A percentile compares a stretch with the other conserved stretches of the same genome.
These are phyloP conservation scores for Operophtera brumata DNA, from an alignment of 2,888 invertebrate species.

Conservation along the genomic window DNA sequence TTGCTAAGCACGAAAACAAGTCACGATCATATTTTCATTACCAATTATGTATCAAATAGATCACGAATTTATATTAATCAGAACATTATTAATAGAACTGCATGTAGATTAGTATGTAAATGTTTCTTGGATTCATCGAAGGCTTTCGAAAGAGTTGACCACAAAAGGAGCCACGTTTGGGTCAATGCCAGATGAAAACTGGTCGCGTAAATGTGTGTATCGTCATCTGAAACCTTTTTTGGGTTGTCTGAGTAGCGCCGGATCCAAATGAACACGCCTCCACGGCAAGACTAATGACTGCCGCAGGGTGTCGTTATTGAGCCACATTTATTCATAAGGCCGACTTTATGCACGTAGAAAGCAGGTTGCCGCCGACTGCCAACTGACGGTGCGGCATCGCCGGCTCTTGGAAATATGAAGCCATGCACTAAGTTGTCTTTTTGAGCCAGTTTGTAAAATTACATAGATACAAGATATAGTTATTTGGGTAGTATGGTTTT, in stretches of 20 bases:
- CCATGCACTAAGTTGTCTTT: too few species aligned
- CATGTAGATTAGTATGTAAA: slow-evolving; percentile 19
- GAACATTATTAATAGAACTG: slow-evolving; percentile 20
- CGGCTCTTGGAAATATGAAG: too few species aligned
- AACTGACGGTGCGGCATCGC: neutral
- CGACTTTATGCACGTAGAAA: slow-evolving; percentile 8
- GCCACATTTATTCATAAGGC: slow-evolving; percentile 45
- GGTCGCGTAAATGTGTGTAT: slow-evolving; percentile 47
- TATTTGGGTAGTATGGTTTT: too few species aligned
- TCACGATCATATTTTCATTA: slow-evolving; percentile 21
- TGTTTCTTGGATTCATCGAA: slow-evolving; percentile 37
- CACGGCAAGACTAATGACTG: slow-evolving; percentile 53
- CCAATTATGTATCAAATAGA: slow-evolving; percentile 19
- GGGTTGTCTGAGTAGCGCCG: slow-evolving; percentile 56
- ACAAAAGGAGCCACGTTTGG: slow-evolving; percentile 57
- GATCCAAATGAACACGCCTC: slow-evolving; percentile 48
- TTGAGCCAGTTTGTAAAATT: too few species aligned
- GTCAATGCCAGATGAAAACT: slow-evolving; percentile 65
- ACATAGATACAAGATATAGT: too few species aligned
- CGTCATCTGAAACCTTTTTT: slow-evolving; percentile 66
- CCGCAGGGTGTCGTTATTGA: slow-evolving; percentile 60
- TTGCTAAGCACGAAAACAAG: slow-evolving; percentile 10
- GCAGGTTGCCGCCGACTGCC: neutral
- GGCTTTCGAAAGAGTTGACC: slow-evolving; percentile 62
- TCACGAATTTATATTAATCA: slow-evolving; percentile 21